Evolutionary conservation across 2,797 vertebrate species (phyloP).

Genomic region (Orientallactaga sibirica): DNA sequence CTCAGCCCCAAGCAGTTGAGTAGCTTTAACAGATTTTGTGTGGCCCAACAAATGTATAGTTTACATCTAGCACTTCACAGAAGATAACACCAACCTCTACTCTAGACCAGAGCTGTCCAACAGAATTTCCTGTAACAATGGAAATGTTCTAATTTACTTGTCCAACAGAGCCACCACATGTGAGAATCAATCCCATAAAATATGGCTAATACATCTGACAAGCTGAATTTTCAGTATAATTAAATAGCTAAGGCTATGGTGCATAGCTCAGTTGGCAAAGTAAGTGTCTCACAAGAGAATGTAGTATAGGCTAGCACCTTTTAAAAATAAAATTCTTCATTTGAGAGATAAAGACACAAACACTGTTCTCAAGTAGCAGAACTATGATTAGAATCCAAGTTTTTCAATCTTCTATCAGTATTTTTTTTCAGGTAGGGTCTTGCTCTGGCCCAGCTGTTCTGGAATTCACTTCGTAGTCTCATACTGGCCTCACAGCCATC

Average conservation of each 20-base stretch:
- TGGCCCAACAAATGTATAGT: not conserved
- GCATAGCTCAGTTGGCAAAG: too few relatives aligned
- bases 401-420: not conserved
- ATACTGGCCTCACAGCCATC: too few relatives aligned
- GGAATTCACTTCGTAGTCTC: too few relatives aligned
- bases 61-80: not conserved
- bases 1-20: not conserved
- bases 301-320: not conserved
- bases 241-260: too few relatives aligned
- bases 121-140: too few relatives aligned
- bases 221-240: not conserved
- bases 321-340: not conserved
- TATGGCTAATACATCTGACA: not conserved
- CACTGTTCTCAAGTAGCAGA: not conserved
- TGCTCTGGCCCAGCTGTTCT: too few relatives aligned
- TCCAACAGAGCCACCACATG: not conserved
- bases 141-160: not conserved
- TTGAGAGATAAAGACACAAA: not conserved
- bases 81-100: not conserved
- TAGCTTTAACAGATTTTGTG: not conserved
- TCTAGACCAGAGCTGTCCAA: not conserved
- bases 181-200: not conserved
- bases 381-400: not conserved
- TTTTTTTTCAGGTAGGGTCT: too few relatives aligned
- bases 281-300: not conserved